Evolutionary conservation across 2,797 vertebrate species (phyloP), one percentile per base, ranked within the genome.

Genomic region (Tarsius wallacei): DNA sequence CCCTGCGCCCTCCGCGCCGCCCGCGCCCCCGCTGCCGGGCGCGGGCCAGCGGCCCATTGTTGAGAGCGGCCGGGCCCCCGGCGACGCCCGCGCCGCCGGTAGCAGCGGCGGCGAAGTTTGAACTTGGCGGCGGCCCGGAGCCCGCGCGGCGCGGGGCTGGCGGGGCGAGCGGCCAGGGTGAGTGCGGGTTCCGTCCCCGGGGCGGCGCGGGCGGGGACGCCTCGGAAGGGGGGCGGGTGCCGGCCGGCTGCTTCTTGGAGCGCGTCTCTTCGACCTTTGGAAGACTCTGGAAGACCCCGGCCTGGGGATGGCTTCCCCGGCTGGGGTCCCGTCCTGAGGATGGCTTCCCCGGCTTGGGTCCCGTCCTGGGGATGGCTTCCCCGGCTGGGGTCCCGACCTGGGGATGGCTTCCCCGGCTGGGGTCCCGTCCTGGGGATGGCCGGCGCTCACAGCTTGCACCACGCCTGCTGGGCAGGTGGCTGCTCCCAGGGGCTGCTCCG

Each of bases 111-210:
- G 57, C 66, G 88, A 77, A 90, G 85, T 91, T 82, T 98, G 98
- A 97, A 97, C 96, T 97, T 97, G 98, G 97, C 95, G 82, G 74
- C 95, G 51, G 33, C 64, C n/a, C 0, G 28, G 55, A 70, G 93
- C 17, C 64, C 49, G 97, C 96, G 71, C 36, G 5, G 57, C 33
- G 63, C 17, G 28, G 57, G 22, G 26, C 14, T n/a, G 22, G 64
- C 63, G 2, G 28, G 15, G 66, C 53, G 9, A 53, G 17, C 42
- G 42, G 42, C 42, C 42, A 57, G 16, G 96, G 97, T 97, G 97
- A 97, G 97, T 97, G 71, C 36, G 5, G 57, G 1, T 47, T 19
- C 55, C 28, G 24, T 4, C 47, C 33, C 70, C 17, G 28, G 57
- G 22, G 19, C 14, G 22, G 64, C 63, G 2, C n/a, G 28, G 15